These are phyloP conservation scores for Thinocorus orbignyianus DNA, from an alignment of 2,113 vertebrate species.

Conservation along the genomic window DNA sequence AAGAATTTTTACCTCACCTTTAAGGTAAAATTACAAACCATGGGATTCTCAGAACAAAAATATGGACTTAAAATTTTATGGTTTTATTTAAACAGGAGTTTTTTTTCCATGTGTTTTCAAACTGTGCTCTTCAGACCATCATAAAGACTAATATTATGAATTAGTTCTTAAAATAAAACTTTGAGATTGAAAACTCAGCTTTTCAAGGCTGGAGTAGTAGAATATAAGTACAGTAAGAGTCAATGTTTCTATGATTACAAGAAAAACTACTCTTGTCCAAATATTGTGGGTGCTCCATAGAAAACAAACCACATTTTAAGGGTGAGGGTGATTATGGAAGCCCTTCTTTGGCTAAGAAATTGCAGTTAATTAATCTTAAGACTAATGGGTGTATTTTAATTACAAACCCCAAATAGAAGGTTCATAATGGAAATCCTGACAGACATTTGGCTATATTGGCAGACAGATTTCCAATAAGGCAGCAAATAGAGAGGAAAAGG, in stretches of 20 bases:
- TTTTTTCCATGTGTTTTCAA: neutral
- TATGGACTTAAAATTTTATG: rapidly evolving
- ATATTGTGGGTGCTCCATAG: neutral
- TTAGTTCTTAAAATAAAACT: neutral
- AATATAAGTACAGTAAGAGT: neutral
- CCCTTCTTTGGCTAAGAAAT: neutral
- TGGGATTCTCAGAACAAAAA: neutral
- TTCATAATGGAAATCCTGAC: neutral
- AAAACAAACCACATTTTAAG: neutral
- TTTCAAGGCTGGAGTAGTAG: neutral
- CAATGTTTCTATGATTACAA: neutral
- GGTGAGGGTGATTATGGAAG: neutral
- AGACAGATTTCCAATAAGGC: neutral
- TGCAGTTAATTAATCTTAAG: conserved; percentile 8
- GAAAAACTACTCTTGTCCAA: neutral
- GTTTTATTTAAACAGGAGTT: neutral
- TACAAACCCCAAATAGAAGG: neutral
- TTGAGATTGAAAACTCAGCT: neutral
- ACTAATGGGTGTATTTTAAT: neutral
- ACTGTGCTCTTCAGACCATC: neutral
- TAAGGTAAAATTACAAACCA: neutral
- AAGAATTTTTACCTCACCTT: neutral
- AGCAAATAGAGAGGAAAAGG: neutral
- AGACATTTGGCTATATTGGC: neutral
- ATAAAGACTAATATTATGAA: neutral